A percentile compares a stretch with the other conserved stretches of the same genome.
Evolutionary conservation across 2,113 vertebrate genomes (phyloP).

Genomic region (Entomyzon cyanotis): DNA sequence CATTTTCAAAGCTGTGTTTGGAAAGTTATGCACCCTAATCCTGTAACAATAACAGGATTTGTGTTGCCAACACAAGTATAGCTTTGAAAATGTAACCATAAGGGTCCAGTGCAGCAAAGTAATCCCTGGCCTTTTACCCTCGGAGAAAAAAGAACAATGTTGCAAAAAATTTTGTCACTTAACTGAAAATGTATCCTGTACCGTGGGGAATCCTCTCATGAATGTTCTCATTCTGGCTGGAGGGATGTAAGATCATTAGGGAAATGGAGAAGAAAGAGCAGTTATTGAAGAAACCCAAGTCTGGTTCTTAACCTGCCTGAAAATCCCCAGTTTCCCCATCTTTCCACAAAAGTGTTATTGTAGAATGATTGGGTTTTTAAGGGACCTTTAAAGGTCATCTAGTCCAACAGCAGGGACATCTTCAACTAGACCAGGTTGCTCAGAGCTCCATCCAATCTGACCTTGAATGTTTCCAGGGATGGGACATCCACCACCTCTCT

Average conservation of each 20-base stretch:
- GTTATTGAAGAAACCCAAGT: background rate
- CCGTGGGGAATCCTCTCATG: background rate
- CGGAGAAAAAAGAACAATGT: conserved; percentile 22
- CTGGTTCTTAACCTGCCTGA: background rate
- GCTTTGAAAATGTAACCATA: conserved; percentile 63
- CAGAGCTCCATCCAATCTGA: background rate
- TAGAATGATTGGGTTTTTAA: background rate
- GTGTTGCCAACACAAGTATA: conserved; percentile 47
- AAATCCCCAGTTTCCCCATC: background rate
- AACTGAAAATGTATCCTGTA: background rate
- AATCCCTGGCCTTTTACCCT: conserved; percentile 27
- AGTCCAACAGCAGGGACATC: background rate
- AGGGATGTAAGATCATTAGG: background rate
- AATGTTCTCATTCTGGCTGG: background rate
- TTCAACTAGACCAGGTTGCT: background rate
- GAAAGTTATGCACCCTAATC: conserved; percentile 69
- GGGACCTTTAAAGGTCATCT: background rate
- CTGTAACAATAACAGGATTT: conserved; percentile 69
- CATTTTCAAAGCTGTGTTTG: conserved; percentile 62
- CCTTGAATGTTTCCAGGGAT: background rate
- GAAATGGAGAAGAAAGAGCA: conserved; percentile 12
- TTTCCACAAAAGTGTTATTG: background rate
- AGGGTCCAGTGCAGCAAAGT: conserved; percentile 47
- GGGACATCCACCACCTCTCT: background rate
- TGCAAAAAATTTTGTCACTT: conserved; percentile 1